Percentiles rank a stretch among this genome's conserved stretches.
Conservation (phyloP, 2,113 vertebrate genomes). For the Carassius auratus region DNA sequence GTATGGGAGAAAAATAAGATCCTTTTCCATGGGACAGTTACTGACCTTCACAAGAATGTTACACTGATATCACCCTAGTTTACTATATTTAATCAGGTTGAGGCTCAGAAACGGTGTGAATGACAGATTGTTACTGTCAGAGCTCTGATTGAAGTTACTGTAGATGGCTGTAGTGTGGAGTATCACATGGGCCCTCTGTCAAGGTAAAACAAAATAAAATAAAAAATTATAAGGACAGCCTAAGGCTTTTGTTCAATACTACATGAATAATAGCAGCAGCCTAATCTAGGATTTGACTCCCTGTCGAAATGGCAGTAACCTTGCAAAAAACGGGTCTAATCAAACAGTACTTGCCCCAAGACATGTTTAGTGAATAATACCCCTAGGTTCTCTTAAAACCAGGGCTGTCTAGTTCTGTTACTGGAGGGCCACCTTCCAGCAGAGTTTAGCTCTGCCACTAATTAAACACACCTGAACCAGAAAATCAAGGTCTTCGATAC, state of each 20-base stretch:
- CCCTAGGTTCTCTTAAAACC: background rate
- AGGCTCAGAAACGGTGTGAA: background rate
- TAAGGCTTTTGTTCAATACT: conserved; percentile 19
- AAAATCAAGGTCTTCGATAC: background rate
- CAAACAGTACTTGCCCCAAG: conserved; percentile 13
- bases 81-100: conserved; percentile 9
- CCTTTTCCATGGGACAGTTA: background rate
- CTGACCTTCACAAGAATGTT: conserved; percentile 31
- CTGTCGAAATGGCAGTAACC: conserved; percentile 20
- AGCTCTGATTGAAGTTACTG: conserved; percentile 29
- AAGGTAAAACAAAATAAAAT: background rate
- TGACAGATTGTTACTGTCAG: conserved; percentile 56
- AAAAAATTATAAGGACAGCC: conserved; percentile 3
- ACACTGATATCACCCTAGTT: conserved; percentile 4
- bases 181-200: background rate
- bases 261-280: background rate
- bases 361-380: conserved; percentile 22
- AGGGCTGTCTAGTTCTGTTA: background rate
- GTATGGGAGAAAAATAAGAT: background rate
- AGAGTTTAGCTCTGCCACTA: background rate
- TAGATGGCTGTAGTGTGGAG: conserved; percentile 12
- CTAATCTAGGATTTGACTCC: background rate
- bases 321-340: conserved; percentile 3
- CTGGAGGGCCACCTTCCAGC: background rate
- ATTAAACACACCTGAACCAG: background rate